phyloP scores from a whole-genome alignment of 2,797 vertebrate species.

The Furcifer pardalis region DNA sequence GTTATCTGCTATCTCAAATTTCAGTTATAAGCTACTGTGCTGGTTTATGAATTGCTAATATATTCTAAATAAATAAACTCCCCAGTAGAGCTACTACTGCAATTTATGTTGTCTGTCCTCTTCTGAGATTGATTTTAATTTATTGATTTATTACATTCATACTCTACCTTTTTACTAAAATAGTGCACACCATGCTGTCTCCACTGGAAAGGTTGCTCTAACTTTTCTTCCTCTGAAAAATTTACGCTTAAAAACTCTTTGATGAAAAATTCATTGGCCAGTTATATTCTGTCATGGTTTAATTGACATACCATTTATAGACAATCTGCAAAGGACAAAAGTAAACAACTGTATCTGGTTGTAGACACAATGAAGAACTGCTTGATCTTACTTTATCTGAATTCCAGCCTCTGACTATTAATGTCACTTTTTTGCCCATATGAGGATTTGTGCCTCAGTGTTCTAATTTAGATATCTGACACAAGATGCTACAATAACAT shows the following conservation, averaged over 20 bases:
- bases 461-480: not conserved
- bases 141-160: not conserved
- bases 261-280: not conserved
- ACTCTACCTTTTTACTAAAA: too few relatives aligned
- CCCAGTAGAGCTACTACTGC: not conserved
- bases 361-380: not conserved
- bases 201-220: too few relatives aligned
- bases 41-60: not conserved
- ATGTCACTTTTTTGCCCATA: not conserved
- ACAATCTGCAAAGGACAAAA: not conserved
- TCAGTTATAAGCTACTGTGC: not conserved
- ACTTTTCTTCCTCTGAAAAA: not conserved
- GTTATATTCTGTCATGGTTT: not conserved
- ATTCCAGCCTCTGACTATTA: not conserved
- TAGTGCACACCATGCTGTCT: too few relatives aligned
- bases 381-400: not conserved
- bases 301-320: not conserved
- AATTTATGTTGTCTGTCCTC: not conserved
- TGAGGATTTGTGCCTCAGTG: not conserved
- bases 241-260: not conserved
- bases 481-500: constrained; percentile 9
- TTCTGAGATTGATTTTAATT: not conserved
- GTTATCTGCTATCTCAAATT: not conserved
- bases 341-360: not conserved
- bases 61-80: not conserved